Percentiles rank a stretch among this genome's conserved stretches.
phyloP scores from a whole-genome alignment of 2,888 invertebrate species.

The Cheilosia vulpina region DNA sequence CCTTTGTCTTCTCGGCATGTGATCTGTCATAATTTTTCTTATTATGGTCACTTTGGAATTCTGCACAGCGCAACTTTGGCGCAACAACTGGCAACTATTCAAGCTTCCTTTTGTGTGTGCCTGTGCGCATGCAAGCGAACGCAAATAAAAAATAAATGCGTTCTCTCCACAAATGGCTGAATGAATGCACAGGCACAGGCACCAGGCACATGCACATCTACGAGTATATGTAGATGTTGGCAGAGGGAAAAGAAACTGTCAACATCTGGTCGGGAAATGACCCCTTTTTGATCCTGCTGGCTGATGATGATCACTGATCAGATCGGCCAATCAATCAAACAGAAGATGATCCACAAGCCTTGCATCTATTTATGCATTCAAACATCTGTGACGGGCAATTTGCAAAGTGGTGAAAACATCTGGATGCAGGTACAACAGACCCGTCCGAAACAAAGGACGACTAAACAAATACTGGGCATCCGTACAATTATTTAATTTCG shows the following conservation, averaged over 20 bases:
- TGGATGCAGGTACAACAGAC: constrained; percentile 49
- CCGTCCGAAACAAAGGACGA: constrained; percentile 49
- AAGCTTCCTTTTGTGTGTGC: constrained; percentile 66
- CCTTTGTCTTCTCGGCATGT: constrained; percentile 77
- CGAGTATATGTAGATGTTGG: constrained; percentile 25
- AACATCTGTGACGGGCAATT: constrained; percentile 65
- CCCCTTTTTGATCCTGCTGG: constrained; percentile 56
- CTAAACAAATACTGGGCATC: constrained; percentile 67
- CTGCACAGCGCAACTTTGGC: constrained; percentile 59
- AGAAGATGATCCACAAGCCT: constrained; percentile 59
- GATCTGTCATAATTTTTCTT: constrained; percentile 78
- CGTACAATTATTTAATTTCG: constrained; percentile 65
- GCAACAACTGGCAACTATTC: constrained; percentile 62
- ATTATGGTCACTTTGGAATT: constrained; percentile 75
- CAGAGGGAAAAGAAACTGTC: constrained; percentile 42
- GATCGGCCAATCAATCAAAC: constrained; percentile 74
- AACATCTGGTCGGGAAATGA: constrained; percentile 71
- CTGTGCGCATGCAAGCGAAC: constrained; percentile 9
- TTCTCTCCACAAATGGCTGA: constrained; percentile 64
- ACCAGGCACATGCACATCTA: background rate
- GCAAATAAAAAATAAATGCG: constrained; percentile 30
- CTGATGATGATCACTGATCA: constrained; percentile 73
- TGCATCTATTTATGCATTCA: constrained; percentile 72
- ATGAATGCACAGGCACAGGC: background rate
- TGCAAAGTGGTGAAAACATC: constrained; percentile 68